These are phyloP conservation scores for Agrilus planipennis DNA, from an alignment of 1,140 invertebrate genomes.

Conservation along the genomic window DNA sequence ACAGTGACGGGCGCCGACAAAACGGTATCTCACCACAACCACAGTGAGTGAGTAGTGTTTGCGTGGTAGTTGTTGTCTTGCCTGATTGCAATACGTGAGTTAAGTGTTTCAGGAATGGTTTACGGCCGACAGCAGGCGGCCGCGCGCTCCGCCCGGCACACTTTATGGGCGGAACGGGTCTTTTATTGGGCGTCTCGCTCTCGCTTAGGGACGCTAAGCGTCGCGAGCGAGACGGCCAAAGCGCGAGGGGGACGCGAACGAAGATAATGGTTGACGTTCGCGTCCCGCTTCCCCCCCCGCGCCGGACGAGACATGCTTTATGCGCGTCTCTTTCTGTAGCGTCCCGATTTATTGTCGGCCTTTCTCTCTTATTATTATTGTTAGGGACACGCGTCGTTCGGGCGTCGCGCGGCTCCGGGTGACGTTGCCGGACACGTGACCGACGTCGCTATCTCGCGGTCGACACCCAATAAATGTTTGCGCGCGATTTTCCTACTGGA, in stretches of 20 bases:
- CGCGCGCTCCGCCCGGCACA: conserved; percentile 28
- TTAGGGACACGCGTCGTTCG: conserved; percentile 23
- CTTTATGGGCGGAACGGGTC: conserved; percentile 35
- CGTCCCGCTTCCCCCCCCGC: too few species aligned
- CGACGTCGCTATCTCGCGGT: too few species aligned
- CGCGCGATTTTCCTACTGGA: too few species aligned
- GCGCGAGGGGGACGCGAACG: conserved; percentile 24
- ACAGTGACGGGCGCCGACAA: too few species aligned
- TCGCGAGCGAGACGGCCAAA: conserved; percentile 16
- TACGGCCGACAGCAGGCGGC: conserved; percentile 24
- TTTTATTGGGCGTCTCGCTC: conserved; percentile 11
- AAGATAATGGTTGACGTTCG: conserved; percentile 36
- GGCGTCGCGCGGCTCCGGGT: too few species aligned
- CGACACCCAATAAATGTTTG: conserved; percentile 28
- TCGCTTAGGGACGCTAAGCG: background rate
- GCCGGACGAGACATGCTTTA: conserved; percentile 37
- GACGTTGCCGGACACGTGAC: conserved; percentile 33
- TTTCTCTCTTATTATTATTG: conserved; percentile 23
- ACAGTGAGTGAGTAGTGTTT: too few species aligned
- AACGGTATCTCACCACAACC: too few species aligned
- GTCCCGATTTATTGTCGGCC: conserved; percentile 31
- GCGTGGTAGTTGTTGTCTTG: conserved; percentile 31
- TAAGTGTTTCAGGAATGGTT: conserved; percentile 36
- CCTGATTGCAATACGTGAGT: conserved; percentile 34
- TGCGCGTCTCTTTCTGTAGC: conserved; percentile 34